phyloP scores from a whole-genome alignment of 53 echinoderm and acorn worm genomes.

The Paracentrotus lividus region DNA sequence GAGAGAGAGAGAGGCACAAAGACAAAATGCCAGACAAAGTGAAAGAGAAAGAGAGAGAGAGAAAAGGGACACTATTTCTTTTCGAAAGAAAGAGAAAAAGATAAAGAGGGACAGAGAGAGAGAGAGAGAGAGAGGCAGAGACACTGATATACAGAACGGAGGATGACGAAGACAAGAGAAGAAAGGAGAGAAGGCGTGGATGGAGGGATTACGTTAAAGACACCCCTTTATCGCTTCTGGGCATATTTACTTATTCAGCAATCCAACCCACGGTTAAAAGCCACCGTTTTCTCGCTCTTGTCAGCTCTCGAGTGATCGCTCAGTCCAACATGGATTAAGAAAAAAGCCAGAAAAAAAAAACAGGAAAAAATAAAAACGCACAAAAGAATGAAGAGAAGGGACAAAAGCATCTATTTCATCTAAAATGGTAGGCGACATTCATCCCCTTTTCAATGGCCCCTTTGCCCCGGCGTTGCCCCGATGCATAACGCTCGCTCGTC shows the following conservation, averaged over 20 bases:
- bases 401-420: slow-evolving; percentile 66
- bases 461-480: slow-evolving; percentile 36
- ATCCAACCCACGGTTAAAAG: slow-evolving; percentile 66
- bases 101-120: neutral
- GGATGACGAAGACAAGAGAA: neutral
- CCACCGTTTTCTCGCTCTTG: slow-evolving; percentile 63
- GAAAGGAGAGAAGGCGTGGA: slow-evolving; percentile 27
- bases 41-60: neutral
- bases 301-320: slow-evolving; percentile 64
- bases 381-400: neutral
- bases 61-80: neutral
- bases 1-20: neutral
- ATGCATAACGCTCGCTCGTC: slow-evolving; percentile 42
- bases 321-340: slow-evolving; percentile 29
- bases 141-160: too few species aligned
- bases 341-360: neutral
- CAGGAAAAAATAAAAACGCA: neutral
- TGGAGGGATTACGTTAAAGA: slow-evolving; percentile 28
- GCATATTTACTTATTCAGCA: slow-evolving; percentile 71
- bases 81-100: neutral
- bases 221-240: slow-evolving; percentile 30
- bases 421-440: slow-evolving; percentile 25
- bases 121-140: neutral
- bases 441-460: slow-evolving; percentile 60
- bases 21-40: too few species aligned